Base-by-base conservation (phyloP, 2,113 vertebrate species). In the Halichoerus grypus region DNA sequence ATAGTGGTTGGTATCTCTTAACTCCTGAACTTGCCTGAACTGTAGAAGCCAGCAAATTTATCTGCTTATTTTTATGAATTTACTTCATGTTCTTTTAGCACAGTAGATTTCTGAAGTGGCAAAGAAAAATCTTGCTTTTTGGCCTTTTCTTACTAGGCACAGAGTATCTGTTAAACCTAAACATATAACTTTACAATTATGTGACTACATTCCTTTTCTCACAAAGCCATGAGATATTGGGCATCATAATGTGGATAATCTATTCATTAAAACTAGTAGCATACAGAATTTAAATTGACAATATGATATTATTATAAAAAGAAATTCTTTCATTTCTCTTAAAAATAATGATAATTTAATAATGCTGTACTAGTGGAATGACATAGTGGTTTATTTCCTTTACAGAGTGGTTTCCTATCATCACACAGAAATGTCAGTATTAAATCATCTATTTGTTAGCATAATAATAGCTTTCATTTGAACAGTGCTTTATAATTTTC, bases 381-480 rank as follows among this genome's bases (percentile, higher is more conserved):
- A n/a, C 46, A 91, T 91, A 79, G 74, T 46, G 18, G 39, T 67
- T 31, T 86, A 79, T 82, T 82, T 95, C 14, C n/a, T 89, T 90
- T 86, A 39, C 16, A 79, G 42, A 65, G 5, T 39, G 18, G 7
- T 46, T 90, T 82, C 61, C 36, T 72, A 36, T 79, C 11, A 19
- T 83, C 28, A 83, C 28, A 26, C 4, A 6, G 93, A 74, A 96
- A 72, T 69, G 5, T 7, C 26, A 59, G 8, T 31, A n/a, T 94
- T 92, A 88, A 88, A 72, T 98, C 59, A 94, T 59, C 55, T 71
- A 33, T 88, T 84, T 65, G 39, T 92, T 88, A 33, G 36, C 77
- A 11, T 46, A 46, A 88, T 91, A 76, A 49, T 61, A 94, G 22
- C 3, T 67, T 94, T 85, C 24, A 85, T 88, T 92, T 74, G 67